Evolutionary conservation across 2,797 vertebrate species (phyloP), one percentile per base, ranked within the genome.

Genomic region (Danio choprae): DNA sequence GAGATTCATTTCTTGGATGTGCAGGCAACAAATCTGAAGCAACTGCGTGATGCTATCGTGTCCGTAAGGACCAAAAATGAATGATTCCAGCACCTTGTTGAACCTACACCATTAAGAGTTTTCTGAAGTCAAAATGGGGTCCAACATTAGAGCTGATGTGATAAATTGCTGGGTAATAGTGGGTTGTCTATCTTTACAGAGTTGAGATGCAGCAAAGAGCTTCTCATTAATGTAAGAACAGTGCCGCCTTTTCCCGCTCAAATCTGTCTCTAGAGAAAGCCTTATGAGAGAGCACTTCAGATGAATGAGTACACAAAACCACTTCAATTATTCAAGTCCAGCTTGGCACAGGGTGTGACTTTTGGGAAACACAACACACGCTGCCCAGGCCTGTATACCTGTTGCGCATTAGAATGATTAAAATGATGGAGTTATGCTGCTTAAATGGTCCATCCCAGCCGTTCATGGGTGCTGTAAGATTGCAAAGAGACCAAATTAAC

Each of bases 311-410:
- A 87, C 84, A 78, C 58, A 74, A 78, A 81, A 74, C 73, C 80
- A 73, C 84, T 87, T 89, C 82, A 89, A 88, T 89, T 89, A 89
- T 89, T 88, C 87, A 88, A 80, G 74, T 86, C 48, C 41, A 87
- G 85, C 80, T 84, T 78, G 76, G 79, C 77, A 84, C 79, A 77
- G 81, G 74, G 79, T 83, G 81, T 84, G 85, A 85, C 86, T 87
- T 87, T 87, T 88, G 86, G 86, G 87, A 87, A 88, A 78, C 82
- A 76, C 73, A 70, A 38, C 59, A 63, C 60, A 51, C 5, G 12
- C 53, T 71, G 77, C 74, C 58, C 74, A 81, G 40, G 59, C 84
- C 70, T 62, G 67, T n/a, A 18, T 83, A 86, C 83, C 83, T 86
- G 82, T 84, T 86, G 77, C 76, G 43, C 59, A 62, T 56, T 50